Base-by-base conservation (phyloP, 1,140 invertebrate genomes). In the Drosophila saltans region DNA sequence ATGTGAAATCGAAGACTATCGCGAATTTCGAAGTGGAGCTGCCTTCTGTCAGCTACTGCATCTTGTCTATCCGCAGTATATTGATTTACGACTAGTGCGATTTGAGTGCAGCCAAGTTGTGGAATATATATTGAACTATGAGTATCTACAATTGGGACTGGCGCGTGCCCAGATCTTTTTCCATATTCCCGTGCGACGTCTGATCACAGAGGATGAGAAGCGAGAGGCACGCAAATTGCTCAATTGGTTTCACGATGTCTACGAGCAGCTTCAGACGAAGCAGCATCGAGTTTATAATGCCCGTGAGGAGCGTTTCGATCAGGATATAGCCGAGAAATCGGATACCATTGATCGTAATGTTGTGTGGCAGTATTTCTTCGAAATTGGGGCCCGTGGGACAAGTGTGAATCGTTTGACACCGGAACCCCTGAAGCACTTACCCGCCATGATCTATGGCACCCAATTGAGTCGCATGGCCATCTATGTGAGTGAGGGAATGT, bases 361-460 rank as follows among this genome's bases (percentile, higher is more conserved):
- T 9, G 43, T 64, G 3, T 52, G 62, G 43, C 40, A 64, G 28
- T 64, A 64, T 55, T 64, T 64, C 45, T 52, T 21, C 26, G 62
- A 64, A 24, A 39, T 11, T 1, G 62, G 24, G 3, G 43, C 62
- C 4, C 62, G 62, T 10, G 11, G 43, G 2, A 11, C 10, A 2
- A 36, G 40, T 10, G 43, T 52, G 1, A 30, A 0, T 9, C 41
- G 40, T 1, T 28, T 64, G 6, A 64, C 62, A 6, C 62, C 62
- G 28, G 40, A 52, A 16, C 62, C 62, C 5, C 30, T 64, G 5
- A 64, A 48, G 16, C 62, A 64, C 3, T 30, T 64, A 45, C 62
- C 62, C 0, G 62, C 62, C 41, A 48, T 48, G 24, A 64, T 64
- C 28, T 64, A 64, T 64, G 62, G 45, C 30, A 64, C 62, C n/a